A percentile compares a stretch with the other conserved stretches of the same genome.
phyloP scores from a whole-genome alignment of 2,888 invertebrate species.

The Nebria salina region DNA sequence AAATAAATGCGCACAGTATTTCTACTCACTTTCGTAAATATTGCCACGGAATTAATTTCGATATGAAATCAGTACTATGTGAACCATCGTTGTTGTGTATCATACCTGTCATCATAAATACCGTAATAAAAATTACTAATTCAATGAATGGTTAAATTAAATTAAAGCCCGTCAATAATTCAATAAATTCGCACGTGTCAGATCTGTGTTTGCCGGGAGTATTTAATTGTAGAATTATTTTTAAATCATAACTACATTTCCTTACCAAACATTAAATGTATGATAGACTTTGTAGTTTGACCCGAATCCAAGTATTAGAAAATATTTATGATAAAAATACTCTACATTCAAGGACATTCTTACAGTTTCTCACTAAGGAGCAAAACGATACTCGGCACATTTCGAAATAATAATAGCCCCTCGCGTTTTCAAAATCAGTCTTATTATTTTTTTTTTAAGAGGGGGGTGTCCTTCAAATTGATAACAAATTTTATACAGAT shows the following conservation, averaged over 20 bases:
- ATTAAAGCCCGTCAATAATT: background rate
- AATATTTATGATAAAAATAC: conserved; percentile 34
- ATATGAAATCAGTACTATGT: conserved; percentile 52
- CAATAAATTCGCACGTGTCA: background rate
- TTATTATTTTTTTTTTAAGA: background rate
- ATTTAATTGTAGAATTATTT: conserved; percentile 33
- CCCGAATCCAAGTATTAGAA: conserved; percentile 35
- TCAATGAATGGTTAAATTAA: background rate
- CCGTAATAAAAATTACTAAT: conserved; percentile 21
- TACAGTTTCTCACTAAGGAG: background rate
- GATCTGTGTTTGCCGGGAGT: background rate
- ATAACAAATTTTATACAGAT: background rate
- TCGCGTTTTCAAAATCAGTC: background rate
- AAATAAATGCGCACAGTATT: conserved; percentile 11
- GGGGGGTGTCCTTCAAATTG: background rate
- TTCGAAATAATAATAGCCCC: background rate
- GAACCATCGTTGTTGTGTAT: conserved; percentile 57
- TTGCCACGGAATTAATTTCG: conserved; percentile 54
- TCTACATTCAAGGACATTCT: conserved; percentile 23
- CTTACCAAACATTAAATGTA: conserved; percentile 24
- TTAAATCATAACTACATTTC: conserved; percentile 27
- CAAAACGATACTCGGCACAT: background rate
- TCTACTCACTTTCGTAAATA: conserved; percentile 55
- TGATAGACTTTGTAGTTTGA: conserved; percentile 45
- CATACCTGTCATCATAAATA: conserved; percentile 56